Evolutionary conservation across 1,140 invertebrate species (phyloP).

Genomic region (Hylyphantes graminicola): DNA sequence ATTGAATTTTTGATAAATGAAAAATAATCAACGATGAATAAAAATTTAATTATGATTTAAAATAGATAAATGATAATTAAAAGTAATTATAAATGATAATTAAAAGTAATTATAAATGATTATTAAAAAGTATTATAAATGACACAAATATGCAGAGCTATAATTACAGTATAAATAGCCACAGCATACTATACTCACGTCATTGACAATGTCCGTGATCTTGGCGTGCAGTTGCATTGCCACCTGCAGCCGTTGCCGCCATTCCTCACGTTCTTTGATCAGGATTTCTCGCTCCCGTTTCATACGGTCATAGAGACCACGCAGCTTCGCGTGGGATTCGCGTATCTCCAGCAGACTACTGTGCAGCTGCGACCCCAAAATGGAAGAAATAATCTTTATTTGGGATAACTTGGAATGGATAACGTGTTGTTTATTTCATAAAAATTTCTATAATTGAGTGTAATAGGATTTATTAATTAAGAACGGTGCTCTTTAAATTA

Average conservation of each 20-base stretch:
- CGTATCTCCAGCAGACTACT: conserved; percentile 87
- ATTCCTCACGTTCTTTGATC: conserved; percentile 75
- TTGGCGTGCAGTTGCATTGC: conserved; percentile 54
- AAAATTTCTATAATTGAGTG: conserved; percentile 20
- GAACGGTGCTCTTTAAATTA: conserved; percentile 51
- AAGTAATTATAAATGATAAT: too few relatives aligned
- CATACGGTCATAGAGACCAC: conserved; percentile 92
- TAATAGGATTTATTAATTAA: conserved; percentile 70
- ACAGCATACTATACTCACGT: conserved; percentile 12
- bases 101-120: too few relatives aligned
- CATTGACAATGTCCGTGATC: conserved; percentile 29
- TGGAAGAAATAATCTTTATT: neutral
- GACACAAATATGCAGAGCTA: too few relatives aligned
- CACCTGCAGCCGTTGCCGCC: conserved; percentile 40
- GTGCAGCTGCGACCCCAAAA: conserved; percentile 75
- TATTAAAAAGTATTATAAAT: too few relatives aligned
- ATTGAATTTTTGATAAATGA: too few relatives aligned
- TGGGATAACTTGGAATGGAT: too few relatives aligned
- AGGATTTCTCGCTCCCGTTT: conserved; percentile 85
- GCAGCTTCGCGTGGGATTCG: conserved; percentile 89
- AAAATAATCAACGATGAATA: too few relatives aligned
- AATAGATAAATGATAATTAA: too few relatives aligned
- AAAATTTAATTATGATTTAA: too few relatives aligned
- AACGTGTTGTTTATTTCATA: too few relatives aligned
- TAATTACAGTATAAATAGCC: too few relatives aligned